Evolutionary conservation across 2,797 vertebrate genomes (phyloP), one percentile per base, ranked within the genome.

Genomic region (Leptodactylus fallax): DNA sequence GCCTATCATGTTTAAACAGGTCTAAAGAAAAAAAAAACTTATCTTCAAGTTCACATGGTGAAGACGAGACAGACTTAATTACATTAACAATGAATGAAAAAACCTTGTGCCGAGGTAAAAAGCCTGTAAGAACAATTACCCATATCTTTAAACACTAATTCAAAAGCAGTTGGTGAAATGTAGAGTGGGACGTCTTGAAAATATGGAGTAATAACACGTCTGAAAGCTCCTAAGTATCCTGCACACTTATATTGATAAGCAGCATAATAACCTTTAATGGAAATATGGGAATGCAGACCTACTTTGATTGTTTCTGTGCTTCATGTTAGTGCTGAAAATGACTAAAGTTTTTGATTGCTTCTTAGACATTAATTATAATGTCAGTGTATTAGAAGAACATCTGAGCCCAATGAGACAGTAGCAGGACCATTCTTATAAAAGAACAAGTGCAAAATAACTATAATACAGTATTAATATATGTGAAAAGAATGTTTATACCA

Each of bases 91-190:
- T 89, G 83, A 93, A 94, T 88, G 58, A 91, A 92, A 79, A 87
- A 92, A 90, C 91, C 81, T 88, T 79, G 87, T 92, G 74, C 86
- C 90, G 90, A 93, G 90, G 91, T 94, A 89, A 93, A 93, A 92
- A 92, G 92, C 92, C 93, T 90, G 91, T 92, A 93, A 93, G 93
- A 94, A 94, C 90, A 94, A 93, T 94, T 94, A 93, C 63, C 91
- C 65, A 60, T 93, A 93, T 93, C 91, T 90, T 88, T 82, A 88
- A 87, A 90, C 87, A 65, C 76, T 93, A 93, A 93, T 93, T 92
- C 87, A 91, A 78, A 93, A 36, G 90, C 21, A 91, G 89, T 91
- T 83, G 69, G 81, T 91, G 89, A 92, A 91, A 27, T n/a, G 19
- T 60, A 90, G 74, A 90, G 71, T 49, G 79, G 56, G 36, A 90